These are phyloP conservation scores for Ptychoptera contaminata DNA, from an alignment of 2,888 invertebrate species.

Conservation along the genomic window DNA sequence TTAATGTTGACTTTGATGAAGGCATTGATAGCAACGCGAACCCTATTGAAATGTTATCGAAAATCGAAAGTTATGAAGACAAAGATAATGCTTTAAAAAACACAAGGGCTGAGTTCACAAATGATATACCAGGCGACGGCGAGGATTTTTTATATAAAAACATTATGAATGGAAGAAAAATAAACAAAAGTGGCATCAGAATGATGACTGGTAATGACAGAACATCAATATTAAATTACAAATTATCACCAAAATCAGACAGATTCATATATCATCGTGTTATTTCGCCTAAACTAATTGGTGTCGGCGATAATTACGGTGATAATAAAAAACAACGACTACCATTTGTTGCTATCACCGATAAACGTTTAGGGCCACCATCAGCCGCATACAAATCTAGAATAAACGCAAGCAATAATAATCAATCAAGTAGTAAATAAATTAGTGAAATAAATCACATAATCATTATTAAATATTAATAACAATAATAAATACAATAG, in stretches of 20 bases:
- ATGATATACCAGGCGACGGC: no score
- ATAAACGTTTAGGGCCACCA: conserved; percentile 25
- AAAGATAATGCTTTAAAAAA: no score
- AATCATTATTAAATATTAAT: no score
- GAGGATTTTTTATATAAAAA: no score
- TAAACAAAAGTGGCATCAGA: not conserved
- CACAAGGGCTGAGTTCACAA: no score
- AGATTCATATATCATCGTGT: conserved; percentile 29
- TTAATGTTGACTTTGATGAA: not conserved
- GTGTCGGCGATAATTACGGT: conserved; percentile 17
- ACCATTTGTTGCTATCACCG: conserved; percentile 30
- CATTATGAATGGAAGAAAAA: not conserved
- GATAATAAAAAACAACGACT: conserved; percentile 23
- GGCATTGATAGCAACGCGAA: conserved; percentile 6
- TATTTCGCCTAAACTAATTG: conserved; percentile 20
- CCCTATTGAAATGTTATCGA: conserved; percentile 7
- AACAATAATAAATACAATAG: no score
- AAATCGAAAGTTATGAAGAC: conserved; percentile 5
- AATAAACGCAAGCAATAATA: no score
- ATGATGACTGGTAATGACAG: not conserved
- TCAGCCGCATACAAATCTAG: no score
- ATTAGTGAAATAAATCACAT: no score
- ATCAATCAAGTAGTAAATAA: no score
- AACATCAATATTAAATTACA: not conserved
- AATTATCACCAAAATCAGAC: conserved; percentile 15